Evolutionary conservation across 2,797 vertebrate genomes (phyloP).

Genomic region (Sus cebifrons): DNA sequence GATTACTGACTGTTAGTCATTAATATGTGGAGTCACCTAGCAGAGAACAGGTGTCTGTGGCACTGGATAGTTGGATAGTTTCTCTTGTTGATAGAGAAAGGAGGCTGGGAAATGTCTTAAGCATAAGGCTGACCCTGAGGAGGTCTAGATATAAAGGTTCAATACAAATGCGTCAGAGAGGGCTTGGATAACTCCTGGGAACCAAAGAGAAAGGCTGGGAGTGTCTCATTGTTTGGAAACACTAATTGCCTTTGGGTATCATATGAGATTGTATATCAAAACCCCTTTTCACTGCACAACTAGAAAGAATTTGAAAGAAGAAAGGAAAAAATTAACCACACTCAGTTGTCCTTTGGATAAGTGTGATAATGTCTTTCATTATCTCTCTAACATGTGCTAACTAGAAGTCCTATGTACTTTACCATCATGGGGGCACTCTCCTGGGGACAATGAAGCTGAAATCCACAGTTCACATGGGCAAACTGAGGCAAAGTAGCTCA

Average conservation of each 20-base stretch:
- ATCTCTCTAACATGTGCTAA: not conserved
- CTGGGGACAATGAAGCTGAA: not conserved
- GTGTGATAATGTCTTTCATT: not conserved
- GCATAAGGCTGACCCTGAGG: not conserved
- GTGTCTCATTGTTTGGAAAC: not conserved
- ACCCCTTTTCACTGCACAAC: not conserved
- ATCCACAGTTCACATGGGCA: not conserved
- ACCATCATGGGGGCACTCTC: not conserved
- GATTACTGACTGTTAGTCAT: not conserved
- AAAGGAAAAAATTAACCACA: not conserved
- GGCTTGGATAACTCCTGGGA: not conserved
- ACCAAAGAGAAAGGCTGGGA: not conserved
- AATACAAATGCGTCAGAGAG: not conserved
- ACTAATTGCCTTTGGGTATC: not conserved
- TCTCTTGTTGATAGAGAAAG: not conserved
- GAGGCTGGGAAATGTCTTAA: not conserved
- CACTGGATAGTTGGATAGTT: not conserved
- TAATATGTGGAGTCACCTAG: not conserved
- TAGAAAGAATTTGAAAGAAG: slow-evolving; percentile 6
- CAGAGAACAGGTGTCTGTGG: not conserved
- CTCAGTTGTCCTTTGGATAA: not conserved
- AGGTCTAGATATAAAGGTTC: not conserved
- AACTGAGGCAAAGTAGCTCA: not conserved
- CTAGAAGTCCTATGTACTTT: not conserved
- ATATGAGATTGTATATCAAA: not conserved